phyloP scores from a whole-genome alignment of 2,888 invertebrate species.

The Abscondita cerata region DNA sequence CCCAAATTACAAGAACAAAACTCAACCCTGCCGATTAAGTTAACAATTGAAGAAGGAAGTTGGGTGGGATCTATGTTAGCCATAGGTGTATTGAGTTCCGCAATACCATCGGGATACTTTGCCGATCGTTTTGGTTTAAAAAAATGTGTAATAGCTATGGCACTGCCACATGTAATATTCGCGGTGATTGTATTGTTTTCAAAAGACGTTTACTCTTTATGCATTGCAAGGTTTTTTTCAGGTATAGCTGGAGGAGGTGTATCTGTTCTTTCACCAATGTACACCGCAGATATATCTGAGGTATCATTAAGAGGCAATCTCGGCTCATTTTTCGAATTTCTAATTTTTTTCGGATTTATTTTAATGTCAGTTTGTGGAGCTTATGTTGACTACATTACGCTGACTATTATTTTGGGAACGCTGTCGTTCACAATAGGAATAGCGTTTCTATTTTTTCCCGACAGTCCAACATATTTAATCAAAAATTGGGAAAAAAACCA shows the following conservation, averaged over 20 bases:
- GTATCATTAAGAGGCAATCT: conserved; percentile 78
- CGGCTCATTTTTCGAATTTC: conserved; percentile 81
- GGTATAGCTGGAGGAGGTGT: conserved; percentile 73
- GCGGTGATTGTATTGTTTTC: conserved; percentile 65
- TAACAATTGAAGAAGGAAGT: conserved; percentile 59
- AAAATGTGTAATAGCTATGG: conserved; percentile 67
- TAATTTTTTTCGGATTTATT: conserved; percentile 78
- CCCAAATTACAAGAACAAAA: conserved; percentile 60
- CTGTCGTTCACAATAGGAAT: conserved; percentile 68
- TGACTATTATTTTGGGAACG: conserved; percentile 70
- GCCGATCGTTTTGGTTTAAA: too few species aligned
- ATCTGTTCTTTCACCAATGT: conserved; percentile 82
- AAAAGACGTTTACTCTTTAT: too few species aligned
- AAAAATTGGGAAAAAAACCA: conserved; percentile 62
- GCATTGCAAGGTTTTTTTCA: conserved; percentile 69
- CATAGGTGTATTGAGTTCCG: conserved; percentile 75
- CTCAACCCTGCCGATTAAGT: conserved; percentile 43
- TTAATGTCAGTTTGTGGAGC: conserved; percentile 75
- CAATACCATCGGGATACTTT: conserved; percentile 75
- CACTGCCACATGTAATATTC: conserved; percentile 69
- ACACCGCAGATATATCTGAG: conserved; percentile 83
- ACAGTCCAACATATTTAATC: conserved; percentile 74
- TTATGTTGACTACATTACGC: conserved; percentile 67
- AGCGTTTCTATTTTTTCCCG: conserved; percentile 72
- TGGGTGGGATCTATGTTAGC: conserved; percentile 74